phyloP scores from a whole-genome alignment of 2,797 vertebrate species.

The Paramormyrops hopkinsi region DNA sequence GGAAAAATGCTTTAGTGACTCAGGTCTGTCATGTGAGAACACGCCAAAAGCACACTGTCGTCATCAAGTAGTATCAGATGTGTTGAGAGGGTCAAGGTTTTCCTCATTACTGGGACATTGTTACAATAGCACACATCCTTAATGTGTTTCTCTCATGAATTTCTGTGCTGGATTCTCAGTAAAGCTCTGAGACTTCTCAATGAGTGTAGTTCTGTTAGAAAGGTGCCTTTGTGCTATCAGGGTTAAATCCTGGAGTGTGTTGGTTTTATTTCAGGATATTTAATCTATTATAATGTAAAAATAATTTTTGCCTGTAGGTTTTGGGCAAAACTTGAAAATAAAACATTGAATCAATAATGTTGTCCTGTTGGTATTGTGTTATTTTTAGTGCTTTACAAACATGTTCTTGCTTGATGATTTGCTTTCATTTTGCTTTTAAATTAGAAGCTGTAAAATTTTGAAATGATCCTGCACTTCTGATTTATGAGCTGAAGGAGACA shows the following conservation, averaged over 20 bases:
- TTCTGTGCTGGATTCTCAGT: constrained; percentile 31
- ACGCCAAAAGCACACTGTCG: constrained; percentile 38
- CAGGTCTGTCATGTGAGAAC: constrained; percentile 34
- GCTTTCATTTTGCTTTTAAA: background rate
- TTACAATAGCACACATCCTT: background rate
- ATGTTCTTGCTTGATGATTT: background rate
- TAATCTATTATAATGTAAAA: constrained; percentile 49
- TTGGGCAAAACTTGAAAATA: constrained; percentile 43
- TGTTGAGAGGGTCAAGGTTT: background rate
- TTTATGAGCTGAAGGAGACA: background rate
- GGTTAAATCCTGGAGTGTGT: constrained; percentile 52
- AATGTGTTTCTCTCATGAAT: background rate
- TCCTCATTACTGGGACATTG: background rate
- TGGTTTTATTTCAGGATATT: constrained; percentile 40
- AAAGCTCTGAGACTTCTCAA: constrained; percentile 47
- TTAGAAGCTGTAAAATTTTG: background rate
- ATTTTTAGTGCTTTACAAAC: background rate
- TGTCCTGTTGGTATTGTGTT: background rate
- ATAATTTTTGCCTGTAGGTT: constrained; percentile 50
- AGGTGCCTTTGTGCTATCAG: constrained; percentile 63
- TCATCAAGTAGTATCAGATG: constrained; percentile 20
- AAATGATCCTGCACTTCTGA: background rate
- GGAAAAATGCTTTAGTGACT: constrained; percentile 23
- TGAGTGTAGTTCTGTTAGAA: constrained; percentile 55
- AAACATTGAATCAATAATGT: constrained; percentile 24